These are phyloP conservation scores for Monochamus saltuarius DNA, from an alignment of 1,140 invertebrate genomes.

Conservation along the genomic window DNA sequence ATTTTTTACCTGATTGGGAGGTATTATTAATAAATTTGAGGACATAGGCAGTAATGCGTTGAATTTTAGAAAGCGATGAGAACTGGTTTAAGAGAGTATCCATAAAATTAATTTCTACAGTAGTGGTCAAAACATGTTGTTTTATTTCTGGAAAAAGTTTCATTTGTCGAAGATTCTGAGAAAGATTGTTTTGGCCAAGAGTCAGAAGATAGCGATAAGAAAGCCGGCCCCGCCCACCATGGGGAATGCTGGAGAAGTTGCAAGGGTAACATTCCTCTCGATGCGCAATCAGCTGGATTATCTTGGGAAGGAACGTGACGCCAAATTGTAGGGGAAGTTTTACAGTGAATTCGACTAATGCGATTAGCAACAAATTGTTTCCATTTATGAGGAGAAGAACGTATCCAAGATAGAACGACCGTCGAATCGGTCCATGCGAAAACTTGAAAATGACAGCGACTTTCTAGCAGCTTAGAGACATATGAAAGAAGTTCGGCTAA, in stretches of 20 bases:
- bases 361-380: constrained; percentile 48
- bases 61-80: constrained; percentile 10
- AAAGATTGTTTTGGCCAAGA: neutral
- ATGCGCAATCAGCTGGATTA: constrained; percentile 40
- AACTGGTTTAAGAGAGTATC: constrained; percentile 6
- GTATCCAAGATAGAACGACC: constrained; percentile 37
- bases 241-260: constrained; percentile 1
- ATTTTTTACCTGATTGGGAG: neutral
- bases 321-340: constrained; percentile 22
- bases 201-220: neutral
- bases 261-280: constrained; percentile 25
- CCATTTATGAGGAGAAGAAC: constrained; percentile 17
- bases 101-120: neutral
- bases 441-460: no score
- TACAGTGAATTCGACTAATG: constrained; percentile 36
- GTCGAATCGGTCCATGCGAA: constrained; percentile 29
- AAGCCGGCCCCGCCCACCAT: constrained; percentile 2
- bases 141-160: constrained; percentile 2
- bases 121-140: neutral
- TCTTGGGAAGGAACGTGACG: constrained; percentile 29
- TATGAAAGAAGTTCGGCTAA: constrained; percentile 26
- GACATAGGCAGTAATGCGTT: constrained; percentile 10
- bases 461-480: neutral
- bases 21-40: constrained; percentile 12
- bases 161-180: neutral